Conservation (phyloP, 2,113 vertebrate genomes). For the Boleophthalmus pectinirostris region DNA sequence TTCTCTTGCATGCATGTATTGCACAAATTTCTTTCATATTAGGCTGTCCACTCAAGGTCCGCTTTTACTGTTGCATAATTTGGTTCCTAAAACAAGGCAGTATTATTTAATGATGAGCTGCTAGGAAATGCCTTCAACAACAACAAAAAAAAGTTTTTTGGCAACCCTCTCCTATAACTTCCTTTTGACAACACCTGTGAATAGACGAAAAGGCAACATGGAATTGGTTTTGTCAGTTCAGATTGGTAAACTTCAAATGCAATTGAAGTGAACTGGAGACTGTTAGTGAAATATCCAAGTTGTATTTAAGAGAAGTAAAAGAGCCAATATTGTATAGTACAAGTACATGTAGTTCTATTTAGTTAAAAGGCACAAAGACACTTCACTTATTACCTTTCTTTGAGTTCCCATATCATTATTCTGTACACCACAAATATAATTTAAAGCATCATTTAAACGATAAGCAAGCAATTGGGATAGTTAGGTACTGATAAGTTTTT, state of each 20-base stretch:
- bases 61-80: constrained; percentile 3
- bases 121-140: not conserved
- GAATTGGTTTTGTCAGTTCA: not conserved
- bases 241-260: not conserved
- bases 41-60: not conserved
- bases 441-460: not conserved
- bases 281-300: not conserved
- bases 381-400: not conserved
- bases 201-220: not conserved
- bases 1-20: not conserved
- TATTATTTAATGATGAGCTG: not conserved
- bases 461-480: not conserved
- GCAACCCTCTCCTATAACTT: not conserved
- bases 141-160: not conserved
- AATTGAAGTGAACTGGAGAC: not conserved
- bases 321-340: not conserved
- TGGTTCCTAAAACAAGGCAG: not conserved
- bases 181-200: not conserved
- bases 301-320: not conserved
- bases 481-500: not conserved
- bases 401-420: not conserved
- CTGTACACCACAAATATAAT: not conserved
- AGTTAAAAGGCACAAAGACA: not conserved
- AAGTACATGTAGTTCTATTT: not conserved
- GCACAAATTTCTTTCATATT: not conserved